A percentile compares a stretch with the other conserved stretches of the same genome.
Conservation (phyloP, 2,113 vertebrate genomes). For the Octodon degus region DNA sequence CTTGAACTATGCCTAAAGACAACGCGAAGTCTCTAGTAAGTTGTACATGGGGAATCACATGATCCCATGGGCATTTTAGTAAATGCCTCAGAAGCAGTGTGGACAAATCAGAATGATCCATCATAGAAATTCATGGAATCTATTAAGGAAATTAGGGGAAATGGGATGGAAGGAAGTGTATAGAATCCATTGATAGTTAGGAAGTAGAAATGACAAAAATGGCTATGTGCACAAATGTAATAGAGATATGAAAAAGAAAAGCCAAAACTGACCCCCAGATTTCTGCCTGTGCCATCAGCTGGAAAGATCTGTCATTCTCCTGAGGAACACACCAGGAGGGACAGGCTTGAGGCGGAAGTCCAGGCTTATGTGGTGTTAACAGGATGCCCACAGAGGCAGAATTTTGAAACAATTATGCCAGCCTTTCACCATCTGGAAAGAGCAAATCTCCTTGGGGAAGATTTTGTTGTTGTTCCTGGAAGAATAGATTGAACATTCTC, state of each 20-base stretch:
- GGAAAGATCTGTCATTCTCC: not conserved
- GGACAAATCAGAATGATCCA: not conserved
- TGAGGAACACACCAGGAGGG: not conserved
- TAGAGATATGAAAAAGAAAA: not conserved
- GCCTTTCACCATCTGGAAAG: conserved; percentile 61
- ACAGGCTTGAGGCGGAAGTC: not conserved
- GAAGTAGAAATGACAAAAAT: not conserved
- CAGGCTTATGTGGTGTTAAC: conserved; percentile 47
- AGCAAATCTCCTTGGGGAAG: conserved; percentile 57
- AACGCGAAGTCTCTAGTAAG: not conserved
- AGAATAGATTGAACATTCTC: conserved; percentile 6
- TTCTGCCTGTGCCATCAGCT: not conserved
- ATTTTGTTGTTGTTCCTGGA: conserved; percentile 56
- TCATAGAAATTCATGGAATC: not conserved
- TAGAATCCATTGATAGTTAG: not conserved
- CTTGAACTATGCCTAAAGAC: not conserved
- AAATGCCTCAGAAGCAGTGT: not conserved
- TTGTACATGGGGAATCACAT: not conserved
- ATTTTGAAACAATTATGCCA: conserved; percentile 55
- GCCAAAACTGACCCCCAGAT: not conserved
- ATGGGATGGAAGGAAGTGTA: not conserved
- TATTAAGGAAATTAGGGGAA: not conserved
- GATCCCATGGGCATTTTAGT: not conserved
- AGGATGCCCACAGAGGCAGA: conserved; percentile 9
- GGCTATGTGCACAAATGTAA: not conserved